A percentile compares a stretch with the other conserved stretches of the same genome.
These are phyloP conservation scores for Paralvinella palmiformis DNA, from an alignment of 1,140 invertebrate genomes.

Conservation along the genomic window DNA sequence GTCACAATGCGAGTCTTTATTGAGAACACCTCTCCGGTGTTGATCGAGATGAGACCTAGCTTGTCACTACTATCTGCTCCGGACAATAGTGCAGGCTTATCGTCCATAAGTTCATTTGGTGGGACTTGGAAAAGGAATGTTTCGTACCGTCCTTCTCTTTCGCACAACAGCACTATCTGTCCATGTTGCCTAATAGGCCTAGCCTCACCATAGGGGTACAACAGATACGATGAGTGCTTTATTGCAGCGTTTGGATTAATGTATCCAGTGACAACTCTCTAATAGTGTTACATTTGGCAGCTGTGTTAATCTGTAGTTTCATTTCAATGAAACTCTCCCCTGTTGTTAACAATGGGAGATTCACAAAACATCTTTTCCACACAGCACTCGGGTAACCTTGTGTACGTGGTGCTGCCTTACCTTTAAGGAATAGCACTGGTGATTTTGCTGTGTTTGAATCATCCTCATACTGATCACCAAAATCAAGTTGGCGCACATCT, in stretches of 20 bases:
- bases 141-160: not conserved
- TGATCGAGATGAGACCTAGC: not conserved
- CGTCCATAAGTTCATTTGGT: not conserved
- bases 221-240: too few species aligned
- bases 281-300: not conserved
- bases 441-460: too few species aligned
- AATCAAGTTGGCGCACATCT: too few species aligned
- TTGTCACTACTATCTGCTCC: conserved; percentile 1
- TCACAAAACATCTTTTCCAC: conserved; percentile 5
- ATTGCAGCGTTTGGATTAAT: too few species aligned
- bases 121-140: not conserved
- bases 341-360: not conserved
- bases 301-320: not conserved
- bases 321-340: conserved; percentile 5
- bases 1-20: too few species aligned
- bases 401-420: too few species aligned
- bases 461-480: too few species aligned
- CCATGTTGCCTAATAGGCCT: not conserved
- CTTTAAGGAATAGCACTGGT: too few species aligned
- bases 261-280: not conserved
- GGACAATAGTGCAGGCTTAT: conserved; percentile 2
- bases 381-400: not conserved
- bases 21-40: not conserved
- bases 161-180: conserved; percentile 1
- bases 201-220: not conserved